phyloP scores from a whole-genome alignment of 2,113 vertebrate species.

The Myrmecobius fasciatus region DNA sequence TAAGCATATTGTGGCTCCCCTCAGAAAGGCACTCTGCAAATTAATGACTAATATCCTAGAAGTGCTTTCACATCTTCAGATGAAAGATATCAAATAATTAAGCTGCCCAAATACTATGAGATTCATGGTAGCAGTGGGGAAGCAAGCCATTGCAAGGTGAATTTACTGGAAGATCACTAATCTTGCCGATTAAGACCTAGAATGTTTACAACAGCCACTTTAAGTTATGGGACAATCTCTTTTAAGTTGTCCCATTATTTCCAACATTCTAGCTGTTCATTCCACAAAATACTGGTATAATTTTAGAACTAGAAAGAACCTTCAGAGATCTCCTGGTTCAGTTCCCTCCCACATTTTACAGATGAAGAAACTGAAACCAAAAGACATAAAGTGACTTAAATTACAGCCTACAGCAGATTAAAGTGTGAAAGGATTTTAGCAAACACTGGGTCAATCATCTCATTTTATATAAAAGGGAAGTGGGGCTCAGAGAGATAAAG shows the following conservation, averaged over 20 bases:
- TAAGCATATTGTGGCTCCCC: neutral
- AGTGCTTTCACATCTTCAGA: slow-evolving; percentile 37
- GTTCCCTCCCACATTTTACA: slow-evolving; percentile 59
- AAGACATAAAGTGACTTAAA: slow-evolving; percentile 55
- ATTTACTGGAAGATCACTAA: slow-evolving; percentile 26
- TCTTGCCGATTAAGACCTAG: slow-evolving; percentile 4
- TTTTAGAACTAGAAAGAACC: slow-evolving; percentile 55
- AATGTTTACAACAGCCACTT: neutral
- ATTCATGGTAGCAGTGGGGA: slow-evolving; percentile 40
- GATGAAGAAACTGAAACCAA: slow-evolving; percentile 52
- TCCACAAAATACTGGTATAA: slow-evolving; percentile 43
- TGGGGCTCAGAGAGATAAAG: too few relatives aligned
- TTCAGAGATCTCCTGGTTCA: slow-evolving; percentile 53
- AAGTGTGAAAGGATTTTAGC: neutral
- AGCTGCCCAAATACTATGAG: neutral
- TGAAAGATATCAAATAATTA: slow-evolving; percentile 60
- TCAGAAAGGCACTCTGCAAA: neutral
- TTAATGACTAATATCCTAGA: slow-evolving; percentile 28
- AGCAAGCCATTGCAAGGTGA: neutral
- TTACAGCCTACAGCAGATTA: slow-evolving; percentile 9
- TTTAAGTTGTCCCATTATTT: slow-evolving; percentile 48
- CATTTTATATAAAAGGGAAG: too few relatives aligned
- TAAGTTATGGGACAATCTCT: neutral
- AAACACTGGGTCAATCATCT: neutral
- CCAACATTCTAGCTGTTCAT: slow-evolving; percentile 49